Base-by-base conservation (phyloP, 2,113 vertebrate genomes). In the Corythornis cristatus region DNA sequence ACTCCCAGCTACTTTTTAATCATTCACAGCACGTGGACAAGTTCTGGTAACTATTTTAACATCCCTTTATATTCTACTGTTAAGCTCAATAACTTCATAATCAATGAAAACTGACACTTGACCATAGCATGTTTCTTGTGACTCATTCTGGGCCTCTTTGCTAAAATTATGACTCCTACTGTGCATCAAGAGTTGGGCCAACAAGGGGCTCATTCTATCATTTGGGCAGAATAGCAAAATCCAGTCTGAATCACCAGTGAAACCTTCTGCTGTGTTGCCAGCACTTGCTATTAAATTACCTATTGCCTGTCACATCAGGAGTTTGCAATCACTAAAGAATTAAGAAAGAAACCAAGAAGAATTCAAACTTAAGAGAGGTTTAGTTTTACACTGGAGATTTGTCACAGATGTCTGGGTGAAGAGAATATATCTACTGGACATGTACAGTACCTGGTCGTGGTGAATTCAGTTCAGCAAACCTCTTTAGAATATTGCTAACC, bases 401-500 rank as follows among this genome's bases (percentile, higher is more conserved):
- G 93, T 88, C 92, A 96, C 92, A 92, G 95, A 61, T 90, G 92
- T 86, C 93, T 95, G 96, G 57, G 93, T 96, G 92, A 93, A 96
- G 89, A 95, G 87, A 94, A 93, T 96, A 72, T 93, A 87, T 97
- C 97, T 98, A 98, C 79, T 96, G 96, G 96, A 98, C 96, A 97
- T 97, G 98, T 98, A 97, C 97, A 94, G 97, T 97, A 98, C 98
- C 99, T 98, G 98, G 98, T 98, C 98, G 98, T 83, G 99, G 98
- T 29, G 99, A 99, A 96, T 99, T 99, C 97, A 99, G 98, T 97
- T 99, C 99, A 95, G 99, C 99, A 98, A 99, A 99, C 97, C 99
- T 98, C 98, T 99, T 99, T 78, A 99, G 98, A 98, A 99, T 99
- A 97, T 98, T 99, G 96, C 99, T 99, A 96, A 99, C 99, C 98